phyloP scores from a whole-genome alignment of 37 sponge, comb jelly and placozoan genomes.

The Lycopodina hypogea region DNA sequence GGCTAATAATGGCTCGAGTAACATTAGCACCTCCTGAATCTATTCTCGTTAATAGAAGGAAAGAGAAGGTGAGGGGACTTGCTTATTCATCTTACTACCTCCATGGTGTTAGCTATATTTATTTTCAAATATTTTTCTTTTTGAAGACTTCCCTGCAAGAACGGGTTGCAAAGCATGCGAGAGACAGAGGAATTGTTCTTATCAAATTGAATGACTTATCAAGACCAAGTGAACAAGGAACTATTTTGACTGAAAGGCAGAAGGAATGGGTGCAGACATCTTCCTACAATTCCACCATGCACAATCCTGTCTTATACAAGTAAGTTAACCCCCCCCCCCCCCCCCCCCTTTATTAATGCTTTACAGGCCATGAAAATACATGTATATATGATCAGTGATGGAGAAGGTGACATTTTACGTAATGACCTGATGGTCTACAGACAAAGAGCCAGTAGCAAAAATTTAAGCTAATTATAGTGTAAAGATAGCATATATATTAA shows the following conservation, averaged over 20 bases:
- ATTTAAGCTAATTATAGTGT: too few species aligned
- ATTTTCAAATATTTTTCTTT: neutral
- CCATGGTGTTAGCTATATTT: too few species aligned
- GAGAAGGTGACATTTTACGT: too few species aligned
- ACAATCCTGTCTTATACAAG: constrained; percentile 55
- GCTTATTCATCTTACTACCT: too few species aligned
- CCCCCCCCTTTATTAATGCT: neutral
- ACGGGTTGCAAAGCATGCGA: constrained; percentile 8
- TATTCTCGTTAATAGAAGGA: neutral
- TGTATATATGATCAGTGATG: too few species aligned
- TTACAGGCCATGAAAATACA: too few species aligned
- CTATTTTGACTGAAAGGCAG: constrained; percentile 30
- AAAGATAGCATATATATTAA: too few species aligned
- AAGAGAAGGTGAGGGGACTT: neutral
- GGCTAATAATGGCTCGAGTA: too few species aligned
- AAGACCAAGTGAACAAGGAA: neutral
- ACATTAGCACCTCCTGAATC: too few species aligned
- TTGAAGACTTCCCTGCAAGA: constrained; percentile 14
- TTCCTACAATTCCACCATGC: constrained; percentile 29
- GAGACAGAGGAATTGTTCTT: constrained; percentile 15
- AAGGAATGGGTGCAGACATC: constrained; percentile 42
- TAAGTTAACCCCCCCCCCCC: constrained; percentile 7
- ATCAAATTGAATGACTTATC: constrained; percentile 19
- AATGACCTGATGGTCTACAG: too few species aligned
- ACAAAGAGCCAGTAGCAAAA: too few species aligned